phyloP scores from a whole-genome alignment of 2,888 invertebrate genomes.

The Pterobdella sp. region DNA sequence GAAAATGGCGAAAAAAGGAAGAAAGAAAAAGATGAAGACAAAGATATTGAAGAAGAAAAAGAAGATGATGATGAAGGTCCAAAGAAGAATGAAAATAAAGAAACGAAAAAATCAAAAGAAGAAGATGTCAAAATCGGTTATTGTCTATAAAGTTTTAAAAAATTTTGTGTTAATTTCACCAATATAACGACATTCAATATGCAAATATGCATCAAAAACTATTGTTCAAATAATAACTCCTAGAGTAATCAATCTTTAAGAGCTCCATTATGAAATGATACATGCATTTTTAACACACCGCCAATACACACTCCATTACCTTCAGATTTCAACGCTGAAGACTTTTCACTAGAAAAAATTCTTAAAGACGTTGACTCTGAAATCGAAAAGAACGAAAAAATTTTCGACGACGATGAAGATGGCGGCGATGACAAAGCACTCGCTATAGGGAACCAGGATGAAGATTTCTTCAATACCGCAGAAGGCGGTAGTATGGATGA shows the following conservation, averaged over 20 bases:
- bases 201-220: too few species aligned
- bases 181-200: too few species aligned
- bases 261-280: too few species aligned
- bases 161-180: too few species aligned
- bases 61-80: background rate
- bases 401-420: conserved; percentile 44
- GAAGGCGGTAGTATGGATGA: background rate
- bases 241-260: too few species aligned
- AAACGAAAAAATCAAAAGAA: background rate
- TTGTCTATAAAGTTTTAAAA: too few species aligned
- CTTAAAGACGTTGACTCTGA: conserved; percentile 28
- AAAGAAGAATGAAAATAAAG: background rate
- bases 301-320: conserved; percentile 41
- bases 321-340: conserved; percentile 39
- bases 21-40: too few species aligned
- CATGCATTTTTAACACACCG: too few species aligned
- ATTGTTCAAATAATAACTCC: too few species aligned
- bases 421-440: background rate
- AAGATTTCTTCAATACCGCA: conserved; percentile 44
- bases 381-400: conserved; percentile 46
- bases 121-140: conserved; percentile 5
- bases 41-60: background rate
- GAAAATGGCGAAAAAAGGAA: too few species aligned
- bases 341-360: conserved; percentile 30
- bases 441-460: conserved; percentile 38